Percentiles rank a stretch among this genome's conserved stretches.
Evolutionary conservation across 2,888 invertebrate species (phyloP).

Genomic region (Torymus texanus): DNA sequence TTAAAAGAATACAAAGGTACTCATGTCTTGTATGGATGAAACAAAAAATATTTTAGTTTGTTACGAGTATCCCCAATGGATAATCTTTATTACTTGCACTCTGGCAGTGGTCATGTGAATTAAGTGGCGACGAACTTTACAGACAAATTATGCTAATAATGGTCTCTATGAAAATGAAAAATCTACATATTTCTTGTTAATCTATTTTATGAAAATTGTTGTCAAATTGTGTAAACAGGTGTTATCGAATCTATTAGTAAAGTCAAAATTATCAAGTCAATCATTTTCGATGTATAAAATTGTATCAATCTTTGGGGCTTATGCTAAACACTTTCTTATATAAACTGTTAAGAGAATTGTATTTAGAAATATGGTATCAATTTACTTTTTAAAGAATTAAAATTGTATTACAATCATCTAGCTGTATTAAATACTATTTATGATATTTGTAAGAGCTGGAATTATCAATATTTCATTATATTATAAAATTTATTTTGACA

Average conservation of each 20-base stretch:
- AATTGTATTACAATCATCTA: conserved; percentile 16
- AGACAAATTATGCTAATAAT: conserved; percentile 65
- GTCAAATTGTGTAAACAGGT: conserved; percentile 27
- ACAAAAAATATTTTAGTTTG: conserved; percentile 18
- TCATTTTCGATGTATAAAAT: conserved; percentile 46
- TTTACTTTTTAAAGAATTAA: background rate
- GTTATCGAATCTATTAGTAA: conserved; percentile 30
- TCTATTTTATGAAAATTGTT: conserved; percentile 29
- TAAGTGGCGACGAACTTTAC: conserved; percentile 60
- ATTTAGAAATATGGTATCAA: conserved; percentile 30
- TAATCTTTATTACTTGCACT: conserved; percentile 59
- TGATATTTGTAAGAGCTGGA: conserved; percentile 4
- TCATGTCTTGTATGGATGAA: background rate
- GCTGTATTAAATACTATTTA: background rate
- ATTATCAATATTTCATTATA: background rate
- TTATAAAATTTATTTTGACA: conserved; percentile 7
- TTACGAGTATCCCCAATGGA: conserved; percentile 31
- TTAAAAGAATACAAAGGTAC: conserved; percentile 12
- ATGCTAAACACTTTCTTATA: conserved; percentile 30
- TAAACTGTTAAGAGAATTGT: conserved; percentile 31
- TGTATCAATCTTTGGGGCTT: conserved; percentile 33
- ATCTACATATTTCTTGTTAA: conserved; percentile 17
- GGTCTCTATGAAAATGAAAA: conserved; percentile 58
- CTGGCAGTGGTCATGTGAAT: conserved; percentile 66
- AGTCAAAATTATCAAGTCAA: conserved; percentile 4